A percentile compares a stretch with the other conserved stretches of the same genome.
Evolutionary conservation across 2,888 invertebrate genomes (phyloP).

Genomic region (Scaptomyza caliginosa): DNA sequence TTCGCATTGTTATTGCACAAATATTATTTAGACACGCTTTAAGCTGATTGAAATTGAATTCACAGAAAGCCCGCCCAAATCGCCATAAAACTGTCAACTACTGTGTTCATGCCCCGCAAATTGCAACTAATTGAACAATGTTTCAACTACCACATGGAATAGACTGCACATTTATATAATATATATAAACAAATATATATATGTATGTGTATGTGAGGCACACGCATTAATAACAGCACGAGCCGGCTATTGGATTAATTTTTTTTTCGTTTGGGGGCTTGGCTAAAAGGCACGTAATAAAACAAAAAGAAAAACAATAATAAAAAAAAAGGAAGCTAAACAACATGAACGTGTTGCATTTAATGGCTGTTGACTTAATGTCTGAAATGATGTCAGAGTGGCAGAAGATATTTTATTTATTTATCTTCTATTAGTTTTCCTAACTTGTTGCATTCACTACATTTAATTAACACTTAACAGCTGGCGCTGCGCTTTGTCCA

Average conservation of each 20-base stretch:
- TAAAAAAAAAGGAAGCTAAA: background rate
- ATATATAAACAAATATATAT: background rate
- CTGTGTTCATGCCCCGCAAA: constrained; percentile 22
- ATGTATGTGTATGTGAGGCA: background rate
- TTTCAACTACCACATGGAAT: constrained; percentile 10
- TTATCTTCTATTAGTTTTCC: background rate
- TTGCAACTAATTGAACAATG: constrained; percentile 30
- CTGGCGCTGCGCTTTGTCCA: constrained; percentile 9
- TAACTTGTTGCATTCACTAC: background rate
- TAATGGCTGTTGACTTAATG: background rate
- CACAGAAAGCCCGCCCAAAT: background rate
- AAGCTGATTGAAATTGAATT: constrained; percentile 3
- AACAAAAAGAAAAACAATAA: background rate
- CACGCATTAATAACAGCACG: constrained; percentile 26
- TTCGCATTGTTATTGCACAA: background rate
- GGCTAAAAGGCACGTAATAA: constrained; percentile 19
- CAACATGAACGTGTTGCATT: constrained; percentile 18
- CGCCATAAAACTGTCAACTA: constrained; percentile 33
- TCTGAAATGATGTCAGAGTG: background rate
- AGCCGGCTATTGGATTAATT: constrained; percentile 24
- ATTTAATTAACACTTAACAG: constrained; percentile 9
- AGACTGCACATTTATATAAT: background rate
- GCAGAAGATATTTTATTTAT: background rate
- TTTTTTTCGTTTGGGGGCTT: constrained; percentile 11
- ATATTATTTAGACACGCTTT: constrained; percentile 22